Base-by-base conservation (phyloP, 2,797 vertebrate genomes). In the Phalloptychus januarius region DNA sequence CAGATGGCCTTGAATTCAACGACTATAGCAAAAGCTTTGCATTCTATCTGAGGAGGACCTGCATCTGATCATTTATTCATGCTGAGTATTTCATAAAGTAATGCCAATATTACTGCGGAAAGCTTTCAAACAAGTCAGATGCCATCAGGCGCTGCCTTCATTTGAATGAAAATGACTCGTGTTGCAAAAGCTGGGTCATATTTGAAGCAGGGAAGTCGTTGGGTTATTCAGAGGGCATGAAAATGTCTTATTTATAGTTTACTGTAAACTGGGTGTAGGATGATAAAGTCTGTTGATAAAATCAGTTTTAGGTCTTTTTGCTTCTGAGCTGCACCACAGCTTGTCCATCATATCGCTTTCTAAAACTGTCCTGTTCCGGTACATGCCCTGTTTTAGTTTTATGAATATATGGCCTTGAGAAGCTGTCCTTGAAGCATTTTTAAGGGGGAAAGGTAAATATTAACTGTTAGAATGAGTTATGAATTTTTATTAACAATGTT, bases 121-220 rank as follows among this genome's bases (percentile, higher is more conserved):
- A 71, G 71, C 75, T 79, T 84, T 84, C 67, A 84, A 65, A 74
- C 73, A 73, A 71, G 71, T 83, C 40, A 56, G 74, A 79, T 75
- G 84, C 42, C 67, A 82, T 80, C 79, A 83, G 40, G 40, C 36
- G 3, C 72, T 11, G 40, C 23, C 31, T 4, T 7, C 33, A 89
- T 92, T 91, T 86, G 76, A 83, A 92, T 91, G 81, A 77, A 88
- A 83, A 80, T 82, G 25, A 72, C 74, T 82, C 73, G 83, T 88
- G 84, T 88, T 91, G 85, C 81, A 82, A 87, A 91, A 78, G 67
- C 69, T 31, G 73, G 75, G 79, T 56, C 65, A 72, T 76, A 78
- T 85, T 72, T 76, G 84, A 75, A 89, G 54, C 28, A 31, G 72
- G 52, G 28, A 76, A 69, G 63, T 50, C 15, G 2, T n/a, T 5